Base-by-base conservation (phyloP, 2,113 vertebrate species). In the Peucedramus taeniatus region DNA sequence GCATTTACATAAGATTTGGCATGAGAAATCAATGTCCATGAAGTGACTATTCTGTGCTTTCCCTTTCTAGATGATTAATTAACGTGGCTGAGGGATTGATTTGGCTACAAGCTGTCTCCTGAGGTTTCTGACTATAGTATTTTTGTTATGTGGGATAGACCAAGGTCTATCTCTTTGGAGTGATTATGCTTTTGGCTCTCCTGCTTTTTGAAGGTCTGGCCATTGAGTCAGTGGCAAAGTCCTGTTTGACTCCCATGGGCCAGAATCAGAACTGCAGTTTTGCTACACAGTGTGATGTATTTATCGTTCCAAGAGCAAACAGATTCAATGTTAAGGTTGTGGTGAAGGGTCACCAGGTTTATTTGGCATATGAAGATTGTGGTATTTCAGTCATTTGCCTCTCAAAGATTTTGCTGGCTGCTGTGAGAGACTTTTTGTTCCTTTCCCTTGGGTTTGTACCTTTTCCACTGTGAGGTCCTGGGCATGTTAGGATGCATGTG, bases 1-100 rank as follows among this genome's bases (percentile, higher is more conserved):
- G 87, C 35, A 93, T 97, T 90, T 95, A 51, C 82, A 49, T 94
- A 92, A 89, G 47, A 75, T 95, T 88, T 97, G 95, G 93, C 91
- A 60, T 37, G 68, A 78, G 44, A 92, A 90, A 47, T 33, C 70
- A 33, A 77, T 60, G 76, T 86, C 80, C 51, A 10, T 56, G 68
- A 89, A 93, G 69, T 40, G 47, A 89, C 91, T 87, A 6, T 63
- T 81, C 76, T 70, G 51, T 69, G 35, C 72, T 83, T 97, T 91
- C 47, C 53, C 47, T 81, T 92, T 90, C 80, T 56, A 47, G 77
- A 74, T 90, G 92, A 93, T 93, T 90, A 83, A 88, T 83, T 77
- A 51, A 93, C 89, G 70, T 68, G 69, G 56, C 80, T 63, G 68
- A 75, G 60, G 51, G 64, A 88, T 45, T 88, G 78, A 85, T 87